Base-by-base conservation (phyloP, 2,888 invertebrate species). In the Brachyptera risi region DNA sequence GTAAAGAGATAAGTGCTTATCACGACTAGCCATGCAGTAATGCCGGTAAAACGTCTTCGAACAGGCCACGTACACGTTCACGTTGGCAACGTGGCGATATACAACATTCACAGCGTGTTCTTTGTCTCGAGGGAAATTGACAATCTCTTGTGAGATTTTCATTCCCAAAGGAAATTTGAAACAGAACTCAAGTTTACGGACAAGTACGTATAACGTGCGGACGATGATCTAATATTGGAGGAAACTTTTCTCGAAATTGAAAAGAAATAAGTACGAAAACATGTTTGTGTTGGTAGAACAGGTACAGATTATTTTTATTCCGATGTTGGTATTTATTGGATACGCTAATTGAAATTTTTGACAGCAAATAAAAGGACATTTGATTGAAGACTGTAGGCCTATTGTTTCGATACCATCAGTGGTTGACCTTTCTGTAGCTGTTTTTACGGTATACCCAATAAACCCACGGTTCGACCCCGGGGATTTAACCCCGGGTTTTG, bases 61-160 rank as follows among this genome's bases (percentile, higher is more conserved):
- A n/a, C n/a, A n/a, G n/a, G n/a, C n/a, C n/a, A n/a, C n/a, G n/a
- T n/a, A n/a, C n/a, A n/a, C n/a, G n/a, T n/a, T n/a, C n/a, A n/a
- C n/a, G n/a, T n/a, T n/a, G n/a, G n/a, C n/a, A n/a, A n/a, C n/a
- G 24, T 3, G 2, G 4, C 24, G 3, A 47, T 21, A 13, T 3
- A 23, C 21, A 24, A 11, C 2, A 23, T 21, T 9, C 47, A 11
- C 23, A 9, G 1, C 47, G 23, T n/a, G 24, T 11, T 15, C 23
- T 31, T 31, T 31, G 31, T 47, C 47, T 24, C 47, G 47, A 13
- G 47, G 47, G 47, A 47, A 47, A 47, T 47, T 24, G 47, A 47
- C 47, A 47, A 47, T 24, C 24, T 24, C 23, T 47, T 21, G 47
- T n/a, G 23, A n/a, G 21, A 9, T 17, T 17, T 15, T 15, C 9